These are phyloP conservation scores for Boloria selene DNA, from an alignment of 2,888 invertebrate genomes.

Conservation along the genomic window DNA sequence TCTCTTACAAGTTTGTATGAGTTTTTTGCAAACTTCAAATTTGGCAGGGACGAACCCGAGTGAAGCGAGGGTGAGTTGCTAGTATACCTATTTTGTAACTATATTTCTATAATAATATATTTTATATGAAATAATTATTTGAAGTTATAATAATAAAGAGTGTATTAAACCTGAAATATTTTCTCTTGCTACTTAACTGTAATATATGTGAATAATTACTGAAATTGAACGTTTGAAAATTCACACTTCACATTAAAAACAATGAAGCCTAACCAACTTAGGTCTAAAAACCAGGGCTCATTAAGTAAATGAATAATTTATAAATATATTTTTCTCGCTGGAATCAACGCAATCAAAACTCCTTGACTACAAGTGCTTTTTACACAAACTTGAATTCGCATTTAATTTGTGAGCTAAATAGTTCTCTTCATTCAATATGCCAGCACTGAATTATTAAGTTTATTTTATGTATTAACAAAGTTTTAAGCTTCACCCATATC, in stretches of 20 bases:
- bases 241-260: slow-evolving; percentile 27
- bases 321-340: slow-evolving; percentile 38
- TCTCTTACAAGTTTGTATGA: too few relatives aligned
- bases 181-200: not conserved
- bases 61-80: too few relatives aligned
- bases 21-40: too few relatives aligned
- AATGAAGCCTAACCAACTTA: slow-evolving; percentile 11
- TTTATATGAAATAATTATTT: too few relatives aligned
- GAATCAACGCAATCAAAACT: slow-evolving; percentile 40
- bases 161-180: not conserved
- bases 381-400: slow-evolving; percentile 39
- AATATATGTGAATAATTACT: too few relatives aligned
- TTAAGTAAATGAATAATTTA: slow-evolving; percentile 31
- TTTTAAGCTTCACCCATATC: too few relatives aligned
- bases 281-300: slow-evolving; percentile 27
- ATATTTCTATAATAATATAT: too few relatives aligned
- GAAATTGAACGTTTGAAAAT: slow-evolving; percentile 3
- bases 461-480: not conserved
- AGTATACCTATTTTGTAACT: too few relatives aligned
- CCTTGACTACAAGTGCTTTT: slow-evolving; percentile 39
- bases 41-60: too few relatives aligned
- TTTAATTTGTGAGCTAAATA: slow-evolving; percentile 40
- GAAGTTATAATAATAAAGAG: too few relatives aligned
- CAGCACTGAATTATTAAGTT: slow-evolving; percentile 19
- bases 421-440: slow-evolving; percentile 27